Evolutionary conservation across 1,140 invertebrate genomes (phyloP).

Genomic region (Ceratosolen fusciceps): DNA sequence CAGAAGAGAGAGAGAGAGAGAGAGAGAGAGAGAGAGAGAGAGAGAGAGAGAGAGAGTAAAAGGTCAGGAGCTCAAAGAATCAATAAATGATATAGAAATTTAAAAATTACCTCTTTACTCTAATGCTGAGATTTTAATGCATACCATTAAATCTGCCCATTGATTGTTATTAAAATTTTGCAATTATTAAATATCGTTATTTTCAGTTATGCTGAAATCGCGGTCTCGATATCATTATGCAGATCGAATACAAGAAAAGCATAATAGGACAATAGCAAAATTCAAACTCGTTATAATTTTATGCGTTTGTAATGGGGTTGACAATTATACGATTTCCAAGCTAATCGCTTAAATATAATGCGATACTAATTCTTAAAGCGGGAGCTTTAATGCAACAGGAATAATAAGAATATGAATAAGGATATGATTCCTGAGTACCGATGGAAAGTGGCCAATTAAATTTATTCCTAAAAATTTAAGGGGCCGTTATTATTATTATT

Average conservation of each 20-base stretch:
- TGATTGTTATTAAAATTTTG: too few relatives aligned
- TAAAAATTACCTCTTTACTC: too few relatives aligned
- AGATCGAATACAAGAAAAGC: too few relatives aligned
- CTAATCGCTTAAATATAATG: not conserved
- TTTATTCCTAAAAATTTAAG: not conserved
- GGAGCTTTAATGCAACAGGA: not conserved
- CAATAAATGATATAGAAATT: too few relatives aligned
- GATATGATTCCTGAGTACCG: not conserved
- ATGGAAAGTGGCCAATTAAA: not conserved
- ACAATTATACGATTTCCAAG: not conserved
- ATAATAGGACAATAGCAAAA: not conserved
- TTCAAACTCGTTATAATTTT: not conserved
- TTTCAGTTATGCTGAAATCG: too few relatives aligned
- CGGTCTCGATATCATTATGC: too few relatives aligned
- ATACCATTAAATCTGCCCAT: too few relatives aligned
- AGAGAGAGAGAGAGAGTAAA: slow-evolving; percentile 15
- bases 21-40: slow-evolving; percentile 39
- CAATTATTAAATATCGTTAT: too few relatives aligned
- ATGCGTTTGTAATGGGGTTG: not conserved
- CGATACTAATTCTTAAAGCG: not conserved
- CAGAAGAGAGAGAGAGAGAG: not conserved
- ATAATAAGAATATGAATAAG: not conserved
- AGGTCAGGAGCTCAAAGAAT: not conserved
- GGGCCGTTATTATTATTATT: too few relatives aligned
- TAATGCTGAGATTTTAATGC: too few relatives aligned